Evolutionary conservation across 2,888 invertebrate genomes (phyloP).

Genomic region (Epirrita christyi): DNA sequence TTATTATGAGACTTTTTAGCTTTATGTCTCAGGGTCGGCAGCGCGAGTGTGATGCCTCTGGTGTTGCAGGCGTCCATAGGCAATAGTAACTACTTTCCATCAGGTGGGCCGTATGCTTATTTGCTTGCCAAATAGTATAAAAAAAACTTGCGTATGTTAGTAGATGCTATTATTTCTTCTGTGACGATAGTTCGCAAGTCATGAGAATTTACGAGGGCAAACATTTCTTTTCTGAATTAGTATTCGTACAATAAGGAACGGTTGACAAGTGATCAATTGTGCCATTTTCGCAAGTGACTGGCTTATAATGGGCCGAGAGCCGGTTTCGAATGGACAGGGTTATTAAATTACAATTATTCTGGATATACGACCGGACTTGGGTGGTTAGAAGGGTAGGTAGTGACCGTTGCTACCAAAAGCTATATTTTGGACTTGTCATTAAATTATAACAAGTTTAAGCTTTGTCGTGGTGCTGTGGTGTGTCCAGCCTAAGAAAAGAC

Average conservation of each 20-base stretch:
- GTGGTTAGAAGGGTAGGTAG: slow-evolving; percentile 39
- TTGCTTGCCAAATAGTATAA: no score
- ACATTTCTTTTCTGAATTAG: slow-evolving; percentile 54
- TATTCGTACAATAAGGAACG: slow-evolving; percentile 59
- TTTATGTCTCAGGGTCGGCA: no score
- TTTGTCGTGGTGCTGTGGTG: no score
- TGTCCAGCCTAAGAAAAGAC: no score
- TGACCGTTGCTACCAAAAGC: slow-evolving; percentile 39
- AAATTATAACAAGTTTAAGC: no score
- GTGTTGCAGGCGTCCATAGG: no score
- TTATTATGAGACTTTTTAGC: no score
- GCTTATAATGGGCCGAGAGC: slow-evolving; percentile 54
- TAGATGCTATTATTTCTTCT: neutral
- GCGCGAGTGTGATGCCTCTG: no score
- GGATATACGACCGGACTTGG: slow-evolving; percentile 35
- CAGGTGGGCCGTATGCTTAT: no score
- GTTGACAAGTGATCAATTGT: slow-evolving; percentile 81
- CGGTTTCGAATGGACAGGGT: slow-evolving; percentile 55
- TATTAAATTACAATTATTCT: slow-evolving; percentile 81
- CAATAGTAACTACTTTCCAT: no score
- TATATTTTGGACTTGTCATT: neutral
- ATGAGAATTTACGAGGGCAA: slow-evolving; percentile 62
- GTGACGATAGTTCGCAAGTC: slow-evolving; percentile 36
- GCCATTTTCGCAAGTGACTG: slow-evolving; percentile 67
- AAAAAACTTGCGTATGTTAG: no score